Percentiles rank a stretch among this genome's conserved stretches.
These are phyloP conservation scores for Anaspis maculata DNA, from an alignment of 2,888 invertebrate genomes.

Conservation along the genomic window DNA sequence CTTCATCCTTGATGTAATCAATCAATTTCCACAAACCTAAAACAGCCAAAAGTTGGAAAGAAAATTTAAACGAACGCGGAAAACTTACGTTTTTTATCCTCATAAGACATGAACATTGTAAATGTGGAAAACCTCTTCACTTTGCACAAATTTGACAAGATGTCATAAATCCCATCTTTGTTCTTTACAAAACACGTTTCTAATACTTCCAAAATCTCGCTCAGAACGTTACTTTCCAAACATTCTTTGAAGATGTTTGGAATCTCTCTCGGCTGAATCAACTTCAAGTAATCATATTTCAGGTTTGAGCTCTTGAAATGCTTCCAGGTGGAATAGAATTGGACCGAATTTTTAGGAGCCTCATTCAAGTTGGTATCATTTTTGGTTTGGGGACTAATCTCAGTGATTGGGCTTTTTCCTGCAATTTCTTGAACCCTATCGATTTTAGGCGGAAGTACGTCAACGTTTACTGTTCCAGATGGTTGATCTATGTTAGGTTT, in stretches of 20 bases:
- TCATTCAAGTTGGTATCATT: too few relatives aligned
- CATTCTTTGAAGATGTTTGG: conserved; percentile 59
- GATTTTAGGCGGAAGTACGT: too few relatives aligned
- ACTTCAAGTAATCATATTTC: conserved; percentile 52
- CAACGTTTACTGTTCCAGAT: too few relatives aligned
- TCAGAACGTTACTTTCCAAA: conserved; percentile 55
- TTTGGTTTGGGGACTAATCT: too few relatives aligned
- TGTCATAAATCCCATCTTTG: conserved; percentile 42
- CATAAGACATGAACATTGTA: conserved; percentile 52
- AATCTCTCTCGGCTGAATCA: conserved; percentile 49
- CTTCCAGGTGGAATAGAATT: conserved; percentile 58
- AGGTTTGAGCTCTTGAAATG: conserved; percentile 45
- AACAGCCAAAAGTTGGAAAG: conserved; percentile 15
- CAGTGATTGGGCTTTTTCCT: too few relatives aligned
- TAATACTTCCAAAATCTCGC: conserved; percentile 49
- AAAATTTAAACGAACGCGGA: background rate
- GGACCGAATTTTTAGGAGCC: conserved; percentile 55
- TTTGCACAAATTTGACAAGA: conserved; percentile 46
- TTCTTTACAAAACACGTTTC: conserved; percentile 42
- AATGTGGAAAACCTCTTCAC: conserved; percentile 60
- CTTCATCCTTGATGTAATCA: conserved; percentile 31
- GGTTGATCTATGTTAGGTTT: too few relatives aligned
- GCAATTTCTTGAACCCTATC: too few relatives aligned
- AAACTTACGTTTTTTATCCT: conserved; percentile 52
- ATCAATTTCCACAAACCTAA: conserved; percentile 40